These are phyloP conservation scores for Bombylius discolor DNA, from an alignment of 2,888 invertebrate species.

Conservation along the genomic window DNA sequence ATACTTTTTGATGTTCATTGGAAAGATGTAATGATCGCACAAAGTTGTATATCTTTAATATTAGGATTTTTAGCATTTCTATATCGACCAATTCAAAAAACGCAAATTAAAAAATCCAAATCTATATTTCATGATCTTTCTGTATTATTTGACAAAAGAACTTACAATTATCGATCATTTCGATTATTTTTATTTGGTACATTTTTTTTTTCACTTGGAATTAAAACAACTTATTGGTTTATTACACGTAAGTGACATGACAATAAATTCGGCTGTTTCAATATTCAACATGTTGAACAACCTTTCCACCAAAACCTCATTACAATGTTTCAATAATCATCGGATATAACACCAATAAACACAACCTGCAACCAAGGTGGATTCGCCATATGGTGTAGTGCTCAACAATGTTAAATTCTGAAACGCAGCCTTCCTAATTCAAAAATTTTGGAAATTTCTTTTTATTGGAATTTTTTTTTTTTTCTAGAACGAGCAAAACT, in stretches of 20 bases:
- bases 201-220: conserved; percentile 59
- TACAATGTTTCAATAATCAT: neutral
- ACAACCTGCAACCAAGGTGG: no score
- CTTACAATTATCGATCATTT: conserved; percentile 28
- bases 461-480: no score
- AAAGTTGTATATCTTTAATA: conserved; percentile 27
- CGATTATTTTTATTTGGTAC: conserved; percentile 36
- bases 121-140: no score
- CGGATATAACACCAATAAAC: no score
- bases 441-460: no score
- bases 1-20: conserved; percentile 42
- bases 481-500: neutral
- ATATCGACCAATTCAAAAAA: conserved; percentile 20
- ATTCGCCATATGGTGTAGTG: no score
- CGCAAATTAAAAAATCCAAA: neutral
- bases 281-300: no score
- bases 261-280: no score
- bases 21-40: conserved; percentile 45
- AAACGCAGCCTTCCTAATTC: no score
- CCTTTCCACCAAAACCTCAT: neutral
- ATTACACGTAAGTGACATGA: conserved; percentile 27
- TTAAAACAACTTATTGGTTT: conserved; percentile 67
- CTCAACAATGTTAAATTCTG: no score
- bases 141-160: conserved; percentile 27
- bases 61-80: conserved; percentile 18